phyloP scores from a whole-genome alignment of 2,888 invertebrate genomes.

The Deroplatys truncata region DNA sequence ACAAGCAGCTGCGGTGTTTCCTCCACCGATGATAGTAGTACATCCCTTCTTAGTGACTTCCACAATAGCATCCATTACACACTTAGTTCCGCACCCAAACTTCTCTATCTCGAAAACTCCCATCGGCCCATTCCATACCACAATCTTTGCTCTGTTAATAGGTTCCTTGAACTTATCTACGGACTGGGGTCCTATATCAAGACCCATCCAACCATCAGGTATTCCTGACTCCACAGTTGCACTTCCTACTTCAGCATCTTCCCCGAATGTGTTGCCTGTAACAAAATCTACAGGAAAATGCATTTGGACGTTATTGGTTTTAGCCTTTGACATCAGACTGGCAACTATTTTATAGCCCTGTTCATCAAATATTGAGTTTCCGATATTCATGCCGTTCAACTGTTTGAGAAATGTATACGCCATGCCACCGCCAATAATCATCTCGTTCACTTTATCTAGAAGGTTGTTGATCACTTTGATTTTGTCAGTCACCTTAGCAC shows the following conservation, averaged over 20 bases:
- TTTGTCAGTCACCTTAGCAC: constrained; percentile 98
- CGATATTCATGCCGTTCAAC: constrained; percentile 89
- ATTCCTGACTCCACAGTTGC: constrained; percentile 81
- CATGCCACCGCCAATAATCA: constrained; percentile 99
- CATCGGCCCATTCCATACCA: constrained; percentile 99
- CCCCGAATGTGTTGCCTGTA: constrained; percentile 92
- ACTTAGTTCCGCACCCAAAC: constrained; percentile 86
- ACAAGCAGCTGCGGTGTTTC: constrained; percentile 95
- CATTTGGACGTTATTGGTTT: constrained; percentile 84
- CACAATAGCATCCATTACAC: constrained; percentile 95
- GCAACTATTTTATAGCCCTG: constrained; percentile 94
- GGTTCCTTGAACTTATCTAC: constrained; percentile 73
- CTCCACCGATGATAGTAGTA: constrained; percentile 90
- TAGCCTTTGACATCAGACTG: constrained; percentile 86
- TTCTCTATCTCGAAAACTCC: constrained; percentile 98
- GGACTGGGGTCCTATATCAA: constrained; percentile 90
- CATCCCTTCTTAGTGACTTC: constrained; percentile 78
- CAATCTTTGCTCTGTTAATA: constrained; percentile 84
- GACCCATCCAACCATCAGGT: constrained; percentile 90
- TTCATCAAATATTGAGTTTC: constrained; percentile 88
- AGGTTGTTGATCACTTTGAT: constrained; percentile 96
- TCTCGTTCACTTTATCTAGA: constrained; percentile 95
- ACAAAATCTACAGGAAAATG: constrained; percentile 95
- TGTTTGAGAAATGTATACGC: constrained; percentile 98
- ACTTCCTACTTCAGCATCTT: constrained; percentile 75